phyloP scores from a whole-genome alignment of 2,113 vertebrate species.

The Gallinago paraguaiae region DNA sequence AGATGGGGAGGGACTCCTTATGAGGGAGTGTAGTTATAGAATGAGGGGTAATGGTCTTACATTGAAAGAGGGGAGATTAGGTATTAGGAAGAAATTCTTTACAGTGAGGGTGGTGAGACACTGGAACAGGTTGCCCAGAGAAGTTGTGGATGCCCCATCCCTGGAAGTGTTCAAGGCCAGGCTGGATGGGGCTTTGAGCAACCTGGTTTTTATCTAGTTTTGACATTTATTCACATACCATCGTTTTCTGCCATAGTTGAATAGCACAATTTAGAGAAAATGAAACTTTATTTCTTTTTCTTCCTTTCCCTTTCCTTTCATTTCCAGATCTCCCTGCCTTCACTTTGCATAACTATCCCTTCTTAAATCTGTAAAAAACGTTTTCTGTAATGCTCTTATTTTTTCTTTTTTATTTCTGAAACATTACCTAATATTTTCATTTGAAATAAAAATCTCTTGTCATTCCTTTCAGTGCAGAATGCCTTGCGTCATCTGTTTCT shows the following conservation, averaged over 20 bases:
- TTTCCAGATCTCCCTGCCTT: not conserved
- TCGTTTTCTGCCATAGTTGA: not conserved
- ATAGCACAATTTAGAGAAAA: not conserved
- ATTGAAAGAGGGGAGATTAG: no score
- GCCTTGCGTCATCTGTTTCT: not conserved
- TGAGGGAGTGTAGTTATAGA: no score
- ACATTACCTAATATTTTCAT: not conserved
- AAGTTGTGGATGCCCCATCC: no score
- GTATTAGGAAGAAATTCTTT: no score
- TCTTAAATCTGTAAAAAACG: not conserved
- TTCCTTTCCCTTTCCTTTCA: not conserved
- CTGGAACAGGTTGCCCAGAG: no score
- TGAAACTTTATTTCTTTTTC: not conserved
- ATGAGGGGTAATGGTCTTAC: no score
- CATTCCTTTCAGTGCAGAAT: not conserved
- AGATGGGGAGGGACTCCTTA: no score
- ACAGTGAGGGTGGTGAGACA: no score
- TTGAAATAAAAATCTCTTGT: not conserved
- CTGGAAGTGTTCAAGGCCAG: no score
- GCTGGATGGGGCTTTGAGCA: no score
- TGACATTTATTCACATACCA: not conserved
- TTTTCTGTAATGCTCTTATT: not conserved
- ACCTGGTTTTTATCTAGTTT: not conserved
- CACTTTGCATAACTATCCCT: not conserved
- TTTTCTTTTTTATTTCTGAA: not conserved